Evolutionary conservation across 92 coral and sea anemone genomes (phyloP).

Genomic region (Metridium senile): DNA sequence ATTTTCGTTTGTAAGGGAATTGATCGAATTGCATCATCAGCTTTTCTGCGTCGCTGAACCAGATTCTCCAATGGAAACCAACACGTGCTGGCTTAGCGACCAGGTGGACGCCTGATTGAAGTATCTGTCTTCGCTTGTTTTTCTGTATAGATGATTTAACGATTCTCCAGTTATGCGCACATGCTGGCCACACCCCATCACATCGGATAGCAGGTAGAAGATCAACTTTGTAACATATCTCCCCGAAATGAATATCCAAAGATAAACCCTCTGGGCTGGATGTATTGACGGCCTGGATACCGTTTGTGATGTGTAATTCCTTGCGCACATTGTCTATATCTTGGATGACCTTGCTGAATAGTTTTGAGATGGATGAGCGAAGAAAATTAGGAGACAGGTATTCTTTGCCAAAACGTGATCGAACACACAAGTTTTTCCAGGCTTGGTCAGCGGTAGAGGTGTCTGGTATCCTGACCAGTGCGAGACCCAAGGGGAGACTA

Average conservation of each 20-base stretch:
- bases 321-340: slow-evolving; percentile 34
- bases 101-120: slow-evolving; percentile 41
- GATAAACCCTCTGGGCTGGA: slow-evolving; percentile 41
- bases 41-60: slow-evolving; percentile 63
- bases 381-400: slow-evolving; percentile 54
- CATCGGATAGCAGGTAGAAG: slow-evolving; percentile 55
- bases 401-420: slow-evolving; percentile 34
- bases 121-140: not conserved
- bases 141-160: not conserved
- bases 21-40: slow-evolving; percentile 43
- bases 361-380: slow-evolving; percentile 44
- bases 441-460: not conserved
- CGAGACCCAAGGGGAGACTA: slow-evolving; percentile 29
- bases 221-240: slow-evolving; percentile 46
- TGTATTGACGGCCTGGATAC: slow-evolving; percentile 31
- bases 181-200: slow-evolving; percentile 56
- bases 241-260: slow-evolving; percentile 40
- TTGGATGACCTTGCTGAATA: slow-evolving; percentile 36
- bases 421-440: slow-evolving; percentile 52
- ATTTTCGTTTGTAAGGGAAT: slow-evolving; percentile 29
- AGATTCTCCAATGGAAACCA: slow-evolving; percentile 67
- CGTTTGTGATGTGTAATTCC: slow-evolving; percentile 26
- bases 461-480: slow-evolving; percentile 26
- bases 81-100: slow-evolving; percentile 56
- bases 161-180: slow-evolving; percentile 36